A percentile compares a stretch with the other conserved stretches of the same genome.
These are phyloP conservation scores for Cheilosia vulpina DNA, from an alignment of 2,888 invertebrate genomes.

Conservation along the genomic window DNA sequence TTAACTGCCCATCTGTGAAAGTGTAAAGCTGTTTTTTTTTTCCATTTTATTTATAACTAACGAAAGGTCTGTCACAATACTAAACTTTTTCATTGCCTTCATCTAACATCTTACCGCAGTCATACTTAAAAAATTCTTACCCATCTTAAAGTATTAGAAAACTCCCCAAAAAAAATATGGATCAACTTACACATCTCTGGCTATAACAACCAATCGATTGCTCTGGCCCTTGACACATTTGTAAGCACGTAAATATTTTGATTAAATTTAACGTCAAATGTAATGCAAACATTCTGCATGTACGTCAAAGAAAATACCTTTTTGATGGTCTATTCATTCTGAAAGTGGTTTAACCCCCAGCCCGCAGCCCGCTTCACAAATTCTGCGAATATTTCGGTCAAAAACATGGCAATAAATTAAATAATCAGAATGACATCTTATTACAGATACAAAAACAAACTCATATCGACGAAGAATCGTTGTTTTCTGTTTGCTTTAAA, in stretches of 20 bases:
- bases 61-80: too few relatives aligned
- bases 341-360: not conserved
- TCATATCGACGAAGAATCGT: constrained; percentile 16
- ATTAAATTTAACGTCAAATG: not conserved
- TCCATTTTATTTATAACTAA: too few relatives aligned
- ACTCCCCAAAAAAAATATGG: too few relatives aligned
- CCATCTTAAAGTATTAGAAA: too few relatives aligned
- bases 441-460: constrained; percentile 47
- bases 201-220: not conserved
- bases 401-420: constrained; percentile 58
- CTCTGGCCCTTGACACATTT: not conserved
- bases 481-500: not conserved
- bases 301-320: not conserved
- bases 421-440: constrained; percentile 53
- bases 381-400: not conserved
- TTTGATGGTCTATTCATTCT: constrained; percentile 29
- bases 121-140: too few relatives aligned
- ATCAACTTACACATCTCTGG: not conserved
- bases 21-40: too few relatives aligned
- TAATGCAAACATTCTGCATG: not conserved
- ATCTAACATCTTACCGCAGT: too few relatives aligned
- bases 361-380: not conserved
- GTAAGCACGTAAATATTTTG: too few relatives aligned
- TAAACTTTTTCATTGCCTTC: too few relatives aligned
- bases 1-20: too few relatives aligned